A percentile compares a stretch with the other conserved stretches of the same genome.
These are phyloP conservation scores for Odobenus rosmarus DNA, from an alignment of 2,113 vertebrate genomes.

Conservation along the genomic window DNA sequence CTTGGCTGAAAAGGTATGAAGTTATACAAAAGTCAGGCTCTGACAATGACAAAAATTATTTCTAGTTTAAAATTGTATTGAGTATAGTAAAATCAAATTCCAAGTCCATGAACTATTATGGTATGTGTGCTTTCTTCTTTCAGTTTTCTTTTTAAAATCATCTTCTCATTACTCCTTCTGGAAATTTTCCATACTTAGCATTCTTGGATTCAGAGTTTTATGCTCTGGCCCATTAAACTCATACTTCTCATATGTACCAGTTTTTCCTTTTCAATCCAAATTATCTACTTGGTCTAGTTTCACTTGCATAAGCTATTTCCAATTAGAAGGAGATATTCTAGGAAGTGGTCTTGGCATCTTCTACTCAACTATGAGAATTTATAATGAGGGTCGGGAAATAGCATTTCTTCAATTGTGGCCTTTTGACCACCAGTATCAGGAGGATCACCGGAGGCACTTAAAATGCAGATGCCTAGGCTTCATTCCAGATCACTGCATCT, in stretches of 20 bases:
- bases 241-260: neutral
- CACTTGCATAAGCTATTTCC: constrained; percentile 33
- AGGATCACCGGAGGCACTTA: neutral
- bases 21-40: constrained; percentile 24
- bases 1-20: constrained; percentile 26
- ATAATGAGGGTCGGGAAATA: neutral
- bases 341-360: neutral
- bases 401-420: neutral
- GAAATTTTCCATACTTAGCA: neutral
- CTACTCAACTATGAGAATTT: constrained; percentile 35
- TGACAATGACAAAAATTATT: constrained; percentile 1
- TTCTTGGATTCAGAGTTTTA: constrained; percentile 30
- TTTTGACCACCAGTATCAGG: neutral
- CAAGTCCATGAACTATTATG: neutral
- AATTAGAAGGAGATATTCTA: constrained; percentile 8
- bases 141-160: neutral
- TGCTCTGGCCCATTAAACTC: constrained; percentile 7
- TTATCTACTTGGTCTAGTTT: constrained; percentile 40
- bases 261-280: constrained; percentile 48
- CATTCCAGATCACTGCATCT: neutral
- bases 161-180: constrained; percentile 3
- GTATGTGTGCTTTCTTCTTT: neutral
- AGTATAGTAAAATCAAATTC: neutral
- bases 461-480: neutral
- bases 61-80: constrained; percentile 41